phyloP scores from a whole-genome alignment of 1,140 invertebrate genomes.

The Ganaspis sp. region DNA sequence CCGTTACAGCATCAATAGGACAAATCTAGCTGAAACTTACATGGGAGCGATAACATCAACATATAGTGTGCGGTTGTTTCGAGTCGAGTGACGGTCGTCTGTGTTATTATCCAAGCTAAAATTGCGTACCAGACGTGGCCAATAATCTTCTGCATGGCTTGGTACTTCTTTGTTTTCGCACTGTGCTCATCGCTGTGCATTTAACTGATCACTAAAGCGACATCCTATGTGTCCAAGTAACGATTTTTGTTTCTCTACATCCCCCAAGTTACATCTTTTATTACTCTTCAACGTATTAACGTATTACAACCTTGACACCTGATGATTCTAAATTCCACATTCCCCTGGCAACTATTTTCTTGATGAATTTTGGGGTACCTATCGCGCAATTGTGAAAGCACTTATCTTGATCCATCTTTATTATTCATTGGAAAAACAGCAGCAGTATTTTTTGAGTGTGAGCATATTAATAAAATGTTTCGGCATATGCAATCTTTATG shows the following conservation, averaged over 20 bases:
- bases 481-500: too few relatives aligned
- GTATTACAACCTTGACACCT: background rate
- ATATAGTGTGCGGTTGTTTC: slow-evolving; percentile 27
- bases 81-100: slow-evolving; percentile 25
- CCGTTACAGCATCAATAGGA: background rate
- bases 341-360: too few relatives aligned
- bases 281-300: too few relatives aligned
- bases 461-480: too few relatives aligned
- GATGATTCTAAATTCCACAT: too few relatives aligned
- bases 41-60: slow-evolving; percentile 60
- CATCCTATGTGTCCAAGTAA: slow-evolving; percentile 84
- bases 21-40: slow-evolving; percentile 53
- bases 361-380: too few relatives aligned
- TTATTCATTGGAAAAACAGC: too few relatives aligned
- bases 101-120: slow-evolving; percentile 27
- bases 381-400: too few relatives aligned
- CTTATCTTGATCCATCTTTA: too few relatives aligned
- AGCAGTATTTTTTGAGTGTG: too few relatives aligned
- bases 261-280: background rate
- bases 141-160: slow-evolving; percentile 47
- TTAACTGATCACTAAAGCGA: slow-evolving; percentile 85
- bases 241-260: slow-evolving; percentile 65
- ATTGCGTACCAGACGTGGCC: slow-evolving; percentile 20
- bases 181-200: slow-evolving; percentile 79
- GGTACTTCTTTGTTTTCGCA: slow-evolving; percentile 77